Base-by-base conservation (phyloP, 2,888 invertebrate species). In the Hyppa rectilinea region DNA sequence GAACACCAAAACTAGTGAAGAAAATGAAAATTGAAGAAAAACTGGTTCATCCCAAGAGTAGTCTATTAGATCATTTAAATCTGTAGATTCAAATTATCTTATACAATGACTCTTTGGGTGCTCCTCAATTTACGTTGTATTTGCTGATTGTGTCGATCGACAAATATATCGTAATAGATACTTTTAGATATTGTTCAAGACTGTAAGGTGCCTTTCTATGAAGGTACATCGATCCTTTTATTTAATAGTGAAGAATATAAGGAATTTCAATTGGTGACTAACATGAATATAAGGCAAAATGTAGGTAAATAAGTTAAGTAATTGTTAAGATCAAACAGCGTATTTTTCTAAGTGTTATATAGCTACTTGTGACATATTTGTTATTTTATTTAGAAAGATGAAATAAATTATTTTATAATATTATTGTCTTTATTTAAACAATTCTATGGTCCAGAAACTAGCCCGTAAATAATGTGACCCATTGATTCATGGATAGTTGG, bases 1-100 rank as follows among this genome's bases (percentile, higher is more conserved):
- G 92, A 7, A 96, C 96, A 2, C 96, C 95, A 10, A 92, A 91
- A 64, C 87, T 95, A 10, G 92, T 96, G 43, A 96, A 96, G 89
- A 93, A 95, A 89, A 92, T 96, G 87, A 95, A 92, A 87, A 91
- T 91, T 67, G 92, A 93, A 82, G 94, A 94, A 23, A 91, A 90
- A 50, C 78, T 84, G 59, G 89, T 84, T 62, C 68, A 85, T 36
- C 75, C 86, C 43, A 94, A 88, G 81, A 93, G 77, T 79, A 94
- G 94, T 85, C 87, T 96, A 83, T 87, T 96, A 78, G 95, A 96
- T 75, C 92, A 91, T 87, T 87, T 94, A 50, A 59, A 64, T 71
- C 45, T 64, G 34, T 67, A 65, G 20, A 60, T 66, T 66, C 7
- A 14, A 64, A 80, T 66, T 49, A 49, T 70, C 52, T 55, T 31